Percentiles rank a stretch among this genome's conserved stretches.
These are phyloP conservation scores for Diaphora mendica DNA, from an alignment of 2,888 invertebrate genomes.

Conservation along the genomic window DNA sequence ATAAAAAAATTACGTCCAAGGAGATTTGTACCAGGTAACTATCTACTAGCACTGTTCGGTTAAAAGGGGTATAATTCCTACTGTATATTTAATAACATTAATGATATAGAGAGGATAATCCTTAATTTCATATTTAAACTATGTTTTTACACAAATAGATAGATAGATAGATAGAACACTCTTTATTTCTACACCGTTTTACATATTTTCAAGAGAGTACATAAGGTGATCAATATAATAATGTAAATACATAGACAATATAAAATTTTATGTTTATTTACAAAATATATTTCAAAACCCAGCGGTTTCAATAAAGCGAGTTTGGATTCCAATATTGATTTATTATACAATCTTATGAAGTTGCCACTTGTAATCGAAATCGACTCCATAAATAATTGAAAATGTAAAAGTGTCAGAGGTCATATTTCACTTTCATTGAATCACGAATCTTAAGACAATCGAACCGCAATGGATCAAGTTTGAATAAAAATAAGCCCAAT, in stretches of 20 bases:
- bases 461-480: constrained; percentile 18
- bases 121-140: no score
- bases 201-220: no score
- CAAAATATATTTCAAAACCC: constrained; percentile 1
- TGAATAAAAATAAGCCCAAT: constrained; percentile 6
- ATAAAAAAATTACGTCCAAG: no score
- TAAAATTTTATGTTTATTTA: not conserved
- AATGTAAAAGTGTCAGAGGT: constrained; percentile 39
- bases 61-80: no score
- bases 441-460: constrained; percentile 46
- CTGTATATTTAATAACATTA: no score
- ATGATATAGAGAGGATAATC: no score
- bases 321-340: constrained; percentile 29
- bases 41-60: no score
- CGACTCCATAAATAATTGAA: constrained; percentile 37
- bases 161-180: no score
- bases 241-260: not conserved
- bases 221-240: no score
- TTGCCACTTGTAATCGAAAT: constrained; percentile 37
- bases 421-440: constrained; percentile 40
- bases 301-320: constrained; percentile 34
- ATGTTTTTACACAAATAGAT: not conserved
- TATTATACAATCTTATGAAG: constrained; percentile 37
- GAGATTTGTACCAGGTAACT: no score
- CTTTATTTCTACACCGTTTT: no score